Conservation (phyloP, 2,888 invertebrate species). For the Coleophora flavipennella region DNA sequence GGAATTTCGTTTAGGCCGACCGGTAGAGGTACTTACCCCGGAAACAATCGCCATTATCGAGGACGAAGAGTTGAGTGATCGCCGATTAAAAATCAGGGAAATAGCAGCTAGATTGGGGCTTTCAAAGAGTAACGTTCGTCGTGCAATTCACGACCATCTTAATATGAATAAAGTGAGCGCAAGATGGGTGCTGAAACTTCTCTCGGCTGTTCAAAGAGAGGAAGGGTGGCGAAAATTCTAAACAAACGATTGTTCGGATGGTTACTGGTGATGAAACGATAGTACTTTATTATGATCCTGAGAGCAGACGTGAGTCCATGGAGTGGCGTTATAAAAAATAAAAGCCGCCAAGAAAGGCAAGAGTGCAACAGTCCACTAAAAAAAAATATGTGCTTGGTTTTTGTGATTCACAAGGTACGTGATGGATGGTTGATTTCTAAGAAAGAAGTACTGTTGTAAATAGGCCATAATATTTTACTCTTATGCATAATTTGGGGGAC, state of each 20-base stretch:
- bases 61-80: neutral
- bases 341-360: too few relatives aligned
- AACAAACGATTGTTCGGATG: neutral
- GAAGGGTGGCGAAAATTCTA: neutral
- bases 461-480: neutral
- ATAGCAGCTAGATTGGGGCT: neutral
- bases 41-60: neutral
- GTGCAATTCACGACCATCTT: too few relatives aligned
- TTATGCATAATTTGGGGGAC: neutral
- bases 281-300: too few relatives aligned
- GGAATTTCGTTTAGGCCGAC: too few relatives aligned
- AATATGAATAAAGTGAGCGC: too few relatives aligned
- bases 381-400: neutral
- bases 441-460: neutral
- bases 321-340: too few relatives aligned
- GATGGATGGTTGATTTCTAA: neutral
- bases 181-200: too few relatives aligned
- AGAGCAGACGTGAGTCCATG: too few relatives aligned
- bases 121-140: neutral
- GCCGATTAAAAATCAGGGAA: neutral
- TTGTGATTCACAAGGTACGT: neutral
- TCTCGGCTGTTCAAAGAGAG: too few relatives aligned
- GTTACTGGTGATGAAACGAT: too few relatives aligned
- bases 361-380: too few relatives aligned
- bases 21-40: neutral